Evolutionary conservation across 2,888 invertebrate species (phyloP).

Genomic region (Platypus cylindrus): DNA sequence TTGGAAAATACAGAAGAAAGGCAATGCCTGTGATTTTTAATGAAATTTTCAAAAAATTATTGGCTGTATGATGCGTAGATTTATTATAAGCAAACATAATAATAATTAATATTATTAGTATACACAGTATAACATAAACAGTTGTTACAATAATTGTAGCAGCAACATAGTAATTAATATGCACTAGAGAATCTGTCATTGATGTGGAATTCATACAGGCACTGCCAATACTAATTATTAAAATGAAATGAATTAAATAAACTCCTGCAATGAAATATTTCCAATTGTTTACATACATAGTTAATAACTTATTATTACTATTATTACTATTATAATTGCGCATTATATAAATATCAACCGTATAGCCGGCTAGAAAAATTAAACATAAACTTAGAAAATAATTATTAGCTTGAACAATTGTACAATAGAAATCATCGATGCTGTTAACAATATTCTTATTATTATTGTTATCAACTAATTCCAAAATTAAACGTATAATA

Average conservation of each 20-base stretch:
- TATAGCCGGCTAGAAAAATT: constrained; percentile 15
- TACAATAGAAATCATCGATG: constrained; percentile 13
- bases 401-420: constrained; percentile 12
- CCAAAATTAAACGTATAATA: constrained; percentile 11
- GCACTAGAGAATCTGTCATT: no score
- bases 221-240: constrained; percentile 13
- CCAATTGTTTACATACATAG: constrained; percentile 14
- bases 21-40: constrained; percentile 5
- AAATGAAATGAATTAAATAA: constrained; percentile 15
- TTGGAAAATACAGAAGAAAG: constrained; percentile 14
- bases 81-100: no score
- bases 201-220: constrained; percentile 18
- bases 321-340: constrained; percentile 13
- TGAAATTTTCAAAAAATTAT: no score
- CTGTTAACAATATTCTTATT: no score
- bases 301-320: constrained; percentile 11
- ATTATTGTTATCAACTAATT: no score
- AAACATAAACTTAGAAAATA: constrained; percentile 14
- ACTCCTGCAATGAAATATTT: constrained; percentile 14
- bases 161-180: no score
- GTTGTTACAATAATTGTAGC: constrained; percentile 9
- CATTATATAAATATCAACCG: constrained; percentile 16
- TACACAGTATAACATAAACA: constrained; percentile 5
- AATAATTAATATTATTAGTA: no score
- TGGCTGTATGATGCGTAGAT: no score